Base-by-base conservation (phyloP, 2,797 vertebrate species). In the Borostomias antarcticus region DNA sequence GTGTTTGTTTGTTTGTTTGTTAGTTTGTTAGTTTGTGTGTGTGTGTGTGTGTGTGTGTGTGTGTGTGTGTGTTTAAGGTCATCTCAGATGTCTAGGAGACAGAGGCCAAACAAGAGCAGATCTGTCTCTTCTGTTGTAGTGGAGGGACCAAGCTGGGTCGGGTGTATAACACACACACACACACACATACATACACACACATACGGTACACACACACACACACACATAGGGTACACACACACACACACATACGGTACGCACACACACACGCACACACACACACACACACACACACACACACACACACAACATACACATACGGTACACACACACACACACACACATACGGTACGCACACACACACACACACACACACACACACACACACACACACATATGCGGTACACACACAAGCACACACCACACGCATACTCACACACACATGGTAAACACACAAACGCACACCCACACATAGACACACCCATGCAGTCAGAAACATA, bases 31-130 rank as follows among this genome's bases (percentile, higher is more conserved):
- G n/a, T n/a, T n/a, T n/a, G n/a, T n/a, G n/a, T n/a, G n/a, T n/a
- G n/a, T n/a, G n/a, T n/a, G n/a, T n/a, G n/a, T n/a, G n/a, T n/a
- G n/a, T n/a, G n/a, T n/a, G n/a, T n/a, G n/a, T n/a, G n/a, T n/a
- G n/a, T n/a, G n/a, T n/a, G n/a, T n/a, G n/a, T n/a, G n/a, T n/a
- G n/a, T 86, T 82, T 11, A 75, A 82, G 76, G 75, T 79, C 70
- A 77, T 70, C 72, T 80, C 79, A 86, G 80, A 86, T 80, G 75
- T 76, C 72, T 75, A 48, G 61, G 70, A 69, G 73, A 82, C 79
- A 82, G 57, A 19, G 62, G 73, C 67, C 59, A 71, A 81, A 80
- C 30, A 28, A 25, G 70, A 73, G 33, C 72, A 68, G 70, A 26
- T 66, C 75, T 64, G 43, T 70, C 66, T 82, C 21, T 71, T 75